Evolutionary conservation across 2,113 vertebrate species (phyloP), one percentile per base, ranked within the genome.

Genomic region (Cyrtonyx montezumae): DNA sequence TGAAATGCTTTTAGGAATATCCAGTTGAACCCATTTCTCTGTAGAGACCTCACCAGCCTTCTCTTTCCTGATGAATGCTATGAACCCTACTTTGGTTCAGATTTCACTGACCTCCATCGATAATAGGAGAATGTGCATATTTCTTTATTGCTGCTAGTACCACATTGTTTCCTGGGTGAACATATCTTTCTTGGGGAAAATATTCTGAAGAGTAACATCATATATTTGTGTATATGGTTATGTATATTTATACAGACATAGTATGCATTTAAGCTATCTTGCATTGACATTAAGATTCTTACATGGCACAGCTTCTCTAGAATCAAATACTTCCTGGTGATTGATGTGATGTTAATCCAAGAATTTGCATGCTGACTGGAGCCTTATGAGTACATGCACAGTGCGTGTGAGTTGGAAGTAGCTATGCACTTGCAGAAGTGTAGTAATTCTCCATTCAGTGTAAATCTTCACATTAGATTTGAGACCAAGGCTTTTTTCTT

Each of bases 1-100:
- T 96, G 62, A 91, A 95, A 94, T 91, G 74, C 58, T 95, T 97
- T 95, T 89, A 96, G 85, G 58, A 96, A 95, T 93, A 96, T 56
- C 34, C 32, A 59, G 42, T 79, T 94, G 62, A 97, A 91, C 36
- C 28, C 3, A 55, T 90, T 92, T 91, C 80, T 79, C 75, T 80
- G 2, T 11, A 78, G 58, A 93, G 19, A 16, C 26, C 66, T 96
- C 79, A 17, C 79, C 56, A 30, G 53, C 13, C 36, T 81, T 91
- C 82, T 84, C 61, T n/a, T 90, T 95, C 58, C 84, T 94, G 68
- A 85, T 79, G 65, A 86, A 28, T 94, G 19, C 15, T 58, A 51
- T 70, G 32, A 68, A 84, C 92, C 42, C 36, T 58, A 23, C 11
- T 22, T 22, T 20, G 9, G 21, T 79, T 94, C 83, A 80, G 43